Evolutionary conservation across 2,888 invertebrate genomes (phyloP).

Genomic region (Acrobasis repandana): DNA sequence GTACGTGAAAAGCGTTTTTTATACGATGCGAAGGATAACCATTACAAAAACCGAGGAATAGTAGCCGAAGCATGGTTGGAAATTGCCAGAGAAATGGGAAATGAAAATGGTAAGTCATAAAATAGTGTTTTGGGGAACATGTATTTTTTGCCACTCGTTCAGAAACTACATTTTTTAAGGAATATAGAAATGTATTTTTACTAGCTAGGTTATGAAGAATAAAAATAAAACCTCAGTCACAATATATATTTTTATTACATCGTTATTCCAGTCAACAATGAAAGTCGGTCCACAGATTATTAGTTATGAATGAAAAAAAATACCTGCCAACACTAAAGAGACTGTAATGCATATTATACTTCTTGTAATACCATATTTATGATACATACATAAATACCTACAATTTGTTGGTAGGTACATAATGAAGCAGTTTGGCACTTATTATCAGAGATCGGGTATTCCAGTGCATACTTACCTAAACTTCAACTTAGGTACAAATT

Average conservation of each 20-base stretch:
- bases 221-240: conserved; percentile 20
- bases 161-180: conserved; percentile 19
- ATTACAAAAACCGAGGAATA: conserved; percentile 31
- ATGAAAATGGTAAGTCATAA: conserved; percentile 20
- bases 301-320: conserved; percentile 13
- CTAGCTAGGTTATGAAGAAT: conserved; percentile 18
- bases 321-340: conserved; percentile 18
- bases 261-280: conserved; percentile 9
- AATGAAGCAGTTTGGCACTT: too few species aligned
- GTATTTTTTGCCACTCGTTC: conserved; percentile 12
- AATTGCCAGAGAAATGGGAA: conserved; percentile 21
- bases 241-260: conserved; percentile 18
- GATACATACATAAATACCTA: conserved; percentile 14
- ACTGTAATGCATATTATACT: conserved; percentile 8
- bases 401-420: conserved; percentile 19
- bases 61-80: conserved; percentile 31
- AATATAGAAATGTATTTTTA: conserved; percentile 22
- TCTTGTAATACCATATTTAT: conserved; percentile 3
- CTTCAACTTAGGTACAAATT: background rate
- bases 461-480: background rate
- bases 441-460: background rate
- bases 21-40: conserved; percentile 30
- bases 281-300: conserved; percentile 20
- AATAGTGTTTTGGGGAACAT: conserved; percentile 11
- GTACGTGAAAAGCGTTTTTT: conserved; percentile 21